Evolutionary conservation across 2,113 vertebrate species (phyloP).

Genomic region (Dendropsophus ebraccatus): DNA sequence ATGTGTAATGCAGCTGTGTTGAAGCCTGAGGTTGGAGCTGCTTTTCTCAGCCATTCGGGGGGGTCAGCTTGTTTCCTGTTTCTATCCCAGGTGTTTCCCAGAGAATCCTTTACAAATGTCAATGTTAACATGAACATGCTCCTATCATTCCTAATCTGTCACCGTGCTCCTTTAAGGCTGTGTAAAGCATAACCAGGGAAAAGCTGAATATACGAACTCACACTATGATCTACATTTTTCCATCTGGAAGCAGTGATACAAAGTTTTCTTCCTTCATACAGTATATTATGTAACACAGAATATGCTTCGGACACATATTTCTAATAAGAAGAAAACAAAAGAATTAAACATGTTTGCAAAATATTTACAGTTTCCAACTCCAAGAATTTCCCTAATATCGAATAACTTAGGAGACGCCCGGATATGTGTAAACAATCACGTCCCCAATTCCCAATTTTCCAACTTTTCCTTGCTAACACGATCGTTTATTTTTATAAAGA

Average conservation of each 20-base stretch:
- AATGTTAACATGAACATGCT: neutral
- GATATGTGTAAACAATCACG: neutral
- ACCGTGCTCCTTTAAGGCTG: neutral
- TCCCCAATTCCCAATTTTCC: neutral
- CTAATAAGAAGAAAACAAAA: neutral
- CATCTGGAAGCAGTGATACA: neutral
- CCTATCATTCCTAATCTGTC: neutral
- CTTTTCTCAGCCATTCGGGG: neutral
- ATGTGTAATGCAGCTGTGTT: no score
- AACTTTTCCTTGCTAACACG: neutral
- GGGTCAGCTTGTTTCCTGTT: neutral
- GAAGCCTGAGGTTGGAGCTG: neutral
- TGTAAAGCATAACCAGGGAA: neutral
- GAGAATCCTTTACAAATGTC: neutral
- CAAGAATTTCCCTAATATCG: neutral
- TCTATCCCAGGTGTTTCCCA: neutral
- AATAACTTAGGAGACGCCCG: neutral
- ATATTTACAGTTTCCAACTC: neutral
- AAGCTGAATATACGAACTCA: neutral
- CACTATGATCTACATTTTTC: neutral
- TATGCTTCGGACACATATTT: neutral
- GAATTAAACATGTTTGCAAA: neutral
- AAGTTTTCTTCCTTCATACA: neutral
- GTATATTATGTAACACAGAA: neutral
- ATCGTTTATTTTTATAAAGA: slow-evolving; percentile 42